phyloP scores from a whole-genome alignment of 2,113 vertebrate species.

The Crocuta crocuta region DNA sequence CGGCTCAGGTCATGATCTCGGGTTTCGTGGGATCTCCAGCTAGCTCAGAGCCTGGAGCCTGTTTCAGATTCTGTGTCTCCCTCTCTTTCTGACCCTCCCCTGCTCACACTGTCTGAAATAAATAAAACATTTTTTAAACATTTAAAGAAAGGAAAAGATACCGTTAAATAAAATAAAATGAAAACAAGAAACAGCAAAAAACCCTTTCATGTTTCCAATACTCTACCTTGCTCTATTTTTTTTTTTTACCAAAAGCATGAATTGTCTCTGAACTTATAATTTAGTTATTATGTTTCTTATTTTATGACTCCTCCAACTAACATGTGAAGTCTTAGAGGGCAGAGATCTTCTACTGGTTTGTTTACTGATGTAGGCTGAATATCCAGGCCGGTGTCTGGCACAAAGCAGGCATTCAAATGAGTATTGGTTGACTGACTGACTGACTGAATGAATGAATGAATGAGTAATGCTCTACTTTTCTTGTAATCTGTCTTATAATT shows the following conservation, averaged over 20 bases:
- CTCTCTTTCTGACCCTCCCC: no score
- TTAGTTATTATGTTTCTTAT: neutral
- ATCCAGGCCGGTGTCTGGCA: neutral
- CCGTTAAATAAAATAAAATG: neutral
- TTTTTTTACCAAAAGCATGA: neutral
- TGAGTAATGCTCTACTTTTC: neutral
- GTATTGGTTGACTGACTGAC: neutral
- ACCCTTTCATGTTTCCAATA: neutral
- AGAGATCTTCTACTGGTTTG: neutral
- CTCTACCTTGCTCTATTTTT: neutral
- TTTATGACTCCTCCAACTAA: neutral
- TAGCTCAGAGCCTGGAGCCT: no score
- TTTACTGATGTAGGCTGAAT: neutral
- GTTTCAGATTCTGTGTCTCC: no score
- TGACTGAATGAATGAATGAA: neutral
- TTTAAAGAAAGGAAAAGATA: no score
- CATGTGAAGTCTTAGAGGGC: neutral
- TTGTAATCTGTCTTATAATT: neutral
- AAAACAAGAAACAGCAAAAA: neutral
- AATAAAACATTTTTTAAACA: no score
- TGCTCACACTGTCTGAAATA: no score
- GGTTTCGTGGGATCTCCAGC: no score
- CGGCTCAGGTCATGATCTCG: no score
- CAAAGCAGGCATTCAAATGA: neutral
- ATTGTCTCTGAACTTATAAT: neutral